A percentile compares a stretch with the other conserved stretches of the same genome.
Conservation (phyloP, 2,888 invertebrate genomes). For the Chymomyza caudatula region DNA sequence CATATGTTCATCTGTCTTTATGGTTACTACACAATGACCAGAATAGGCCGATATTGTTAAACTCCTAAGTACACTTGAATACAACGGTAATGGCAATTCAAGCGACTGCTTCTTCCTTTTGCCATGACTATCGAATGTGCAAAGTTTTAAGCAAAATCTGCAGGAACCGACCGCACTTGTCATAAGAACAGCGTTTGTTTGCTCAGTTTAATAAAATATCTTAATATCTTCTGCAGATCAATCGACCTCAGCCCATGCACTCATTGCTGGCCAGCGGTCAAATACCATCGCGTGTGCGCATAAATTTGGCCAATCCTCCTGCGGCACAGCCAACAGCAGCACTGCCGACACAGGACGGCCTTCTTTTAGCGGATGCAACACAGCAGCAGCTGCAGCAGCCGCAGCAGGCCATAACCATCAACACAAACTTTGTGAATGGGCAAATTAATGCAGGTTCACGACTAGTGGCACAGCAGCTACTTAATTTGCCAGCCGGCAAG, state of each 20-base stretch:
- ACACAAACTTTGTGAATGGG: slow-evolving; percentile 82
- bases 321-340: neutral
- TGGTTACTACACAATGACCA: too few relatives aligned
- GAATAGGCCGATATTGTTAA: too few relatives aligned
- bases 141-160: too few relatives aligned
- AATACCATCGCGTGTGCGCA: slow-evolving; percentile 80
- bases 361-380: neutral
- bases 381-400: slow-evolving; percentile 50
- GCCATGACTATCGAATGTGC: too few relatives aligned
- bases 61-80: too few relatives aligned
- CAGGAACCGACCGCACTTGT: neutral
- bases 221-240: slow-evolving; percentile 67
- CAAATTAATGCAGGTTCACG: slow-evolving; percentile 81
- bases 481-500: slow-evolving; percentile 54
- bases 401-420: slow-evolving; percentile 77
- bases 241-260: slow-evolving; percentile 79
- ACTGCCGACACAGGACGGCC: slow-evolving; percentile 36
- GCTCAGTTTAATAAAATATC: neutral
- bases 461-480: slow-evolving; percentile 81
- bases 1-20: too few relatives aligned
- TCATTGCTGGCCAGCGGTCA: slow-evolving; percentile 82
- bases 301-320: slow-evolving; percentile 79
- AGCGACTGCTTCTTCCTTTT: too few relatives aligned
- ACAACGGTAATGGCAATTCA: too few relatives aligned
- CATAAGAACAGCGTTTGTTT: neutral